Conservation (phyloP, 2,113 vertebrate genomes). For the Arizona elegans region DNA sequence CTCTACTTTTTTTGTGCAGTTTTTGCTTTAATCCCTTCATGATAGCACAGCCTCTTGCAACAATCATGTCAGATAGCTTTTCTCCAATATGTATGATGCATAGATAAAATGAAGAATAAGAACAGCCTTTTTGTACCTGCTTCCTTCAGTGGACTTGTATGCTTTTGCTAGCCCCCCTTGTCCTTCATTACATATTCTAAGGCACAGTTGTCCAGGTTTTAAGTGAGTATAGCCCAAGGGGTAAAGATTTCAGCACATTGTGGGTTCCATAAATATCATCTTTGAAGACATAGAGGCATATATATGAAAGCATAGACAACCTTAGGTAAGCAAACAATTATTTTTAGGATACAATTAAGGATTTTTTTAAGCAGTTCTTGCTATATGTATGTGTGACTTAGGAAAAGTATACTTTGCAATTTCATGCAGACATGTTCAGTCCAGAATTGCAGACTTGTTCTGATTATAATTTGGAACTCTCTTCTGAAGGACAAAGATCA, state of each 20-base stretch:
- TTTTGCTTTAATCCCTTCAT: neutral
- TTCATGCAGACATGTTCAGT: neutral
- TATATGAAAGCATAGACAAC: neutral
- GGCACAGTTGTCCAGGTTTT: neutral
- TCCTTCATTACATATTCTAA: neutral
- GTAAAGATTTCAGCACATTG: neutral
- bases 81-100: neutral
- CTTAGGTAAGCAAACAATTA: neutral
- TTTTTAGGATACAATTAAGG: neutral
- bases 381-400: neutral
- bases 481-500: neutral
- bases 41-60: neutral
- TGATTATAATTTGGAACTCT: neutral
- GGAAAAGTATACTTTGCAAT: neutral
- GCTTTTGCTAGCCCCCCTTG: neutral
- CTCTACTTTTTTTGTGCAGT: neutral
- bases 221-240: neutral
- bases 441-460: neutral
- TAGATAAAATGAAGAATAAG: neutral
- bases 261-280: neutral
- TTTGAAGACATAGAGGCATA: neutral
- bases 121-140: neutral
- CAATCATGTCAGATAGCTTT: neutral
- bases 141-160: neutral
- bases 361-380: neutral